phyloP scores from a whole-genome alignment of 2,113 vertebrate genomes.

The Alectura lathami region DNA sequence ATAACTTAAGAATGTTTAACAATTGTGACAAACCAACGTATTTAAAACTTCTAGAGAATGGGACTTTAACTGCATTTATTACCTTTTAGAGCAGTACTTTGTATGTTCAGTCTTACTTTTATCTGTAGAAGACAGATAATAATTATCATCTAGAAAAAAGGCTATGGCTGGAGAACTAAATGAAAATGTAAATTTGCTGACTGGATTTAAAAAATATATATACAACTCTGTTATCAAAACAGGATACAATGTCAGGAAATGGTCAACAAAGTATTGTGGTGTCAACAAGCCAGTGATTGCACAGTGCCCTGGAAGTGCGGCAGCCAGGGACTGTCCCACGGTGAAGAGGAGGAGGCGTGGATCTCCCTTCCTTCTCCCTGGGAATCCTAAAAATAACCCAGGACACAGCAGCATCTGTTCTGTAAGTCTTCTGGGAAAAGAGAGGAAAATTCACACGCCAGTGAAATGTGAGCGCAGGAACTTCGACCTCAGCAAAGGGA shows the following conservation, averaged over 20 bases:
- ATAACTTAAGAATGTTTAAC: not conserved
- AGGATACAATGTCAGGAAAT: constrained; percentile 18
- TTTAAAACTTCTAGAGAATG: not conserved
- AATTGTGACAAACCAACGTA: not conserved
- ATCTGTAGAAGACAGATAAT: constrained; percentile 21
- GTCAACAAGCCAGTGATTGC: not conserved
- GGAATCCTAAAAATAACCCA: constrained; percentile 32
- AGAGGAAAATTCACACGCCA: not conserved
- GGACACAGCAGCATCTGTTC: not conserved
- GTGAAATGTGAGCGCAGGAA: not conserved
- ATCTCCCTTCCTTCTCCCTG: not conserved
- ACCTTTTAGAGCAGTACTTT: not conserved
- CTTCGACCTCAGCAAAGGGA: not conserved
- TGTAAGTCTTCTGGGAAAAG: constrained; percentile 24
- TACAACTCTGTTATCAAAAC: not conserved
- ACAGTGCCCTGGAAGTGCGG: not conserved
- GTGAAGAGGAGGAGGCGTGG: not conserved
- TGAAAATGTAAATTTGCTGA: not conserved
- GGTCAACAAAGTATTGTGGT: not conserved
- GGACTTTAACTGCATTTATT: not conserved
- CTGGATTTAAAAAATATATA: not conserved
- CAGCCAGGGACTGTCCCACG: not conserved
- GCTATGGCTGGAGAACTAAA: not conserved
- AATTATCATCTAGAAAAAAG: not conserved
- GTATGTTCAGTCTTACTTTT: not conserved